A percentile compares a stretch with the other conserved stretches of the same genome.
Conservation (phyloP, 2,888 invertebrate genomes). For the Axea sp. region DNA sequence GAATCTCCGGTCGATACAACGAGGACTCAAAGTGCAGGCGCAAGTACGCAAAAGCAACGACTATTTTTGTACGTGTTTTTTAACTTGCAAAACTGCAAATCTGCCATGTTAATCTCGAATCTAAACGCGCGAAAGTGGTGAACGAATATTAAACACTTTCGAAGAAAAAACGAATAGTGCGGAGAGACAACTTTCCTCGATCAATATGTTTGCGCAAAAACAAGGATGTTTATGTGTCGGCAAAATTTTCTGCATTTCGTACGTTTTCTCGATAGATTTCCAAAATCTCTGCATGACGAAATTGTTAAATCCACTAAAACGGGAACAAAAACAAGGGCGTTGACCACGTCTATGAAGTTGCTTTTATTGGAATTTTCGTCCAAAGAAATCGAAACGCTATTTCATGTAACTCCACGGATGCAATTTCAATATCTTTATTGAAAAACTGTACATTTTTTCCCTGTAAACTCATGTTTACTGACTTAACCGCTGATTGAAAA, state of each 20-base stretch:
- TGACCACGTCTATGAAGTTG: slow-evolving; percentile 28
- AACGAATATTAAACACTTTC: slow-evolving; percentile 24
- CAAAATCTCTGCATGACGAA: slow-evolving; percentile 10
- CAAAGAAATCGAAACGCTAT: slow-evolving; percentile 13
- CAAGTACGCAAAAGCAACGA: slow-evolving; percentile 46
- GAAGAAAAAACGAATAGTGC: not conserved
- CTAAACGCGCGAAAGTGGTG: slow-evolving; percentile 1
- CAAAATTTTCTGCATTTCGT: slow-evolving; percentile 15
- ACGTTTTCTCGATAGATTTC: slow-evolving; percentile 11
- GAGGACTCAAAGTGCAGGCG: slow-evolving; percentile 46
- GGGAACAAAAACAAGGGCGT: slow-evolving; percentile 35
- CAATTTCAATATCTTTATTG: slow-evolving; percentile 16
- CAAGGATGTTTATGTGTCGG: slow-evolving; percentile 35
- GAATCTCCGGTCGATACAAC: slow-evolving; percentile 57
- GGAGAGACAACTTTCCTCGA: slow-evolving; percentile 8
- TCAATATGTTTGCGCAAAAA: slow-evolving; percentile 50
- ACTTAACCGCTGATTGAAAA: too few relatives aligned
- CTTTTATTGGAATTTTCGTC: slow-evolving; percentile 9
- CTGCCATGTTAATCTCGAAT: slow-evolving; percentile 1
- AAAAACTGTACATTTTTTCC: too few relatives aligned
- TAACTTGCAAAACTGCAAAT: slow-evolving; percentile 6
- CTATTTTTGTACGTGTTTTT: slow-evolving; percentile 30
- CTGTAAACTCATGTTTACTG: too few relatives aligned
- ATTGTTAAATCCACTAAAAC: slow-evolving; percentile 5
- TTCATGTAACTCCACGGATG: slow-evolving; percentile 8